These are phyloP conservation scores for Brachionus angularis DNA, from an alignment of 1,140 invertebrate species.

Conservation along the genomic window DNA sequence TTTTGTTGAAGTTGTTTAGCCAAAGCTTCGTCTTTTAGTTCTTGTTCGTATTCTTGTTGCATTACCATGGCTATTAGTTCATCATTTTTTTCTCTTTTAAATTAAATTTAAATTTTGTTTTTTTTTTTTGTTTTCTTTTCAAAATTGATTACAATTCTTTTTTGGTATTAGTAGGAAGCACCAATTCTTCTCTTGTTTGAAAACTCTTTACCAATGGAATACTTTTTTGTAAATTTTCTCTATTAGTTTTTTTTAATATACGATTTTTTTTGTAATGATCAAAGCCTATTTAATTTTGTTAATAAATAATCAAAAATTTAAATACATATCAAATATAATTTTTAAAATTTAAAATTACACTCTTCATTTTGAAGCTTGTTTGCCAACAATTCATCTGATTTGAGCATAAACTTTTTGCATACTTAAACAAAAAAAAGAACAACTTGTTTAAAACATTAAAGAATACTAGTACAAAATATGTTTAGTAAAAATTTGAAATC, in stretches of 20 bases:
- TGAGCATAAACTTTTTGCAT: not conserved
- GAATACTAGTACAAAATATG: too few species aligned
- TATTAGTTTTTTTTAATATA: conserved; percentile 2
- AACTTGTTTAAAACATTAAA: too few species aligned
- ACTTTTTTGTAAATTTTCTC: conserved; percentile 20
- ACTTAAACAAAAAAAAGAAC: not conserved
- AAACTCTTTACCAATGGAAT: conserved; percentile 2
- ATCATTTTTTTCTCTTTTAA: conserved; percentile 8
- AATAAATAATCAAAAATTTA: not conserved
- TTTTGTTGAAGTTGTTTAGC: conserved; percentile 25
- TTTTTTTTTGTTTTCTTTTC: not conserved
- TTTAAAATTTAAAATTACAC: not conserved
- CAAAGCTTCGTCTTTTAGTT: not conserved
- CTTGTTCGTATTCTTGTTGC: conserved; percentile 10
- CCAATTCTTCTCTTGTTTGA: not conserved
- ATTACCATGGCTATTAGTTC: not conserved
- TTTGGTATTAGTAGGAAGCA: not conserved
- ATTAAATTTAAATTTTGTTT: not conserved
- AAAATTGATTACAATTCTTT: too few species aligned
- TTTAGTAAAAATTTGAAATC: too few species aligned
- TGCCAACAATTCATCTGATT: conserved; percentile 17
- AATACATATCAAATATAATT: not conserved
- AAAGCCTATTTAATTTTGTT: conserved; percentile 14
- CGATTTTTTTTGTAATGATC: conserved; percentile 31
- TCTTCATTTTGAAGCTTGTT: conserved; percentile 32